Conservation (phyloP, 2,797 vertebrate species). For the Parotocinclus haroldoi region DNA sequence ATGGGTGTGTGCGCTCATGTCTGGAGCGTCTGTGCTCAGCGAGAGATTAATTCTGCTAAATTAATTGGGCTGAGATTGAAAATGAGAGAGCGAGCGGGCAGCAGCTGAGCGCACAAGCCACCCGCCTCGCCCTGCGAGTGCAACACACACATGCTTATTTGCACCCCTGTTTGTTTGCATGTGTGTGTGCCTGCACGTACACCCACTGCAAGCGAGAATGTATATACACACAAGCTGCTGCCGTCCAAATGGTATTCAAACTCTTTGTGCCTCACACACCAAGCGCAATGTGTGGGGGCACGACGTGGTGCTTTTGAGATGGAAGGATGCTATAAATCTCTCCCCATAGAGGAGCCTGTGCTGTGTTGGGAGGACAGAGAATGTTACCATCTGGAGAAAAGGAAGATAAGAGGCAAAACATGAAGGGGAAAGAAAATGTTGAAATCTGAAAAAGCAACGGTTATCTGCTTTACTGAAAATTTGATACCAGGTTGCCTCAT, state of each 20-base stretch:
- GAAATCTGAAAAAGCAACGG: not conserved
- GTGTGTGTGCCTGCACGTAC: slow-evolving; percentile 28
- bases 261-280: slow-evolving; percentile 22
- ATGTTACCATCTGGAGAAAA: slow-evolving; percentile 45
- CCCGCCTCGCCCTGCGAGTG: slow-evolving; percentile 34
- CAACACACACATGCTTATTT: slow-evolving; percentile 45
- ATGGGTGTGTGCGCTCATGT: slow-evolving; percentile 43
- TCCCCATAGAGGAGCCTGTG: slow-evolving; percentile 43
- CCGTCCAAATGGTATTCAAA: slow-evolving; percentile 38
- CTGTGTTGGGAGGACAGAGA: slow-evolving; percentile 43
- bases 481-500: not conserved
- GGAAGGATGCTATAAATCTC: slow-evolving; percentile 48
- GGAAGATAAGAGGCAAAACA: slow-evolving; percentile 2
- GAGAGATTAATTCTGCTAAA: slow-evolving; percentile 74
- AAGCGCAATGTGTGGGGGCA: slow-evolving; percentile 29
- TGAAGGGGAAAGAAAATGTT: not conserved
- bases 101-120: slow-evolving; percentile 63
- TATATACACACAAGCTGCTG: slow-evolving; percentile 44
- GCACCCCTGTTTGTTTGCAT: slow-evolving; percentile 48
- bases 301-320: slow-evolving; percentile 44
- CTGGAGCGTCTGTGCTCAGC: slow-evolving; percentile 57
- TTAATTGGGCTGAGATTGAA: slow-evolving; percentile 76
- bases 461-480: no score
- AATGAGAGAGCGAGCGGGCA: slow-evolving; percentile 64
- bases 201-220: slow-evolving; percentile 37